Evolutionary conservation across 2,797 vertebrate genomes (phyloP), one percentile per base, ranked within the genome.

Genomic region (Micromesistius poutassou): DNA sequence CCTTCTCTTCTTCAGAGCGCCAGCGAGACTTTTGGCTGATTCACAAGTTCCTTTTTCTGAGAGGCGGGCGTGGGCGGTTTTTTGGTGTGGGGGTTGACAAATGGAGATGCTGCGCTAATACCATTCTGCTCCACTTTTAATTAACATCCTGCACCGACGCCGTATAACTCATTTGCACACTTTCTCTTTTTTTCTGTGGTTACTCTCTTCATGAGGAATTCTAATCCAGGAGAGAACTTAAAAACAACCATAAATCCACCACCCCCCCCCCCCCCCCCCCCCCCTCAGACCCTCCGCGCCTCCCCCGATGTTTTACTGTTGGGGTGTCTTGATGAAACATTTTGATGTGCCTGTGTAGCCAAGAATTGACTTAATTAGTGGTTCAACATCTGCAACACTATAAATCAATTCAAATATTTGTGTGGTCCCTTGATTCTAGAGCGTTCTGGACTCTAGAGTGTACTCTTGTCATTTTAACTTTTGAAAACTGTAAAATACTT

Each of bases 51-150:
- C n/a, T 68, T 68, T 68, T 25, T 68, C 62, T 12, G 62, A 2
- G 8, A 68, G n/a, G 62, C 9, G 25, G 25, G 22, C 8, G 55
- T 62, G 62, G n/a, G 62, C 25, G 25, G 62, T 28, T 9, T 68
- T n/a, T 68, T 25, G n/a, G 25, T 28, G 62, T 68, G 62, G 62
- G n/a, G 62, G 62, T 68, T 28, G 62, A 68, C 62, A 28, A 68
- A 68, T 68, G 25, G 62, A 68, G 62, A 68, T 68, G 62, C 25
- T 28, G 62, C 62, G 5, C 28, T 68, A 28, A 28, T 68, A 28
- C 62, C 62, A 68, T 68, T 68, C 25, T 28, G 62, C 62, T 68
- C 62, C 25, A 28, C 62, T 68, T 68, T 68, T 68, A 68, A 68
- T 68, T 68, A 68, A 68, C 62, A 68, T 68, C 62, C 62, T 68